A percentile compares a stretch with the other conserved stretches of the same genome.
phyloP scores from a whole-genome alignment of 2,797 vertebrate species.

The Dipus sagitta region DNA sequence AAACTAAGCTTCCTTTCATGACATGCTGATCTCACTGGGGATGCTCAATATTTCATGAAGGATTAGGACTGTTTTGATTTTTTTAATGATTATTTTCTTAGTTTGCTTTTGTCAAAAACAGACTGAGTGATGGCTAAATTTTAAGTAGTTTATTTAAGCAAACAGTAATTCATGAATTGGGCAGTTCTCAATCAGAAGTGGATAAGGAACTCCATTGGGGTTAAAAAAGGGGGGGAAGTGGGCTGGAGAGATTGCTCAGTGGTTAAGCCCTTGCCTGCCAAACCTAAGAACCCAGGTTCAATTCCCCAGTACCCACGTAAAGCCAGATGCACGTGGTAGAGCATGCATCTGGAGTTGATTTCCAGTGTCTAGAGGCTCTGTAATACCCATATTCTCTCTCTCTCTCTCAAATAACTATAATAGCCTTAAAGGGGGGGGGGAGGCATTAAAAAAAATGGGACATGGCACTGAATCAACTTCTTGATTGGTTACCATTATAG shows the following conservation, averaged over 20 bases:
- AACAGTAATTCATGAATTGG: not conserved
- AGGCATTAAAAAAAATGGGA: not conserved
- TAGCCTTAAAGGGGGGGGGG: not conserved
- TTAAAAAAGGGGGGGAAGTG: too few relatives aligned
- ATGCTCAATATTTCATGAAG: not conserved
- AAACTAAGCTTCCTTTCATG: not conserved
- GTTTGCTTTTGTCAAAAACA: conserved; percentile 34
- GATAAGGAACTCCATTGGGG: not conserved
- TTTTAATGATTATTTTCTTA: not conserved
- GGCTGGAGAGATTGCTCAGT: too few relatives aligned
- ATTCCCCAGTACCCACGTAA: too few relatives aligned
- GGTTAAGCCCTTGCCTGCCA: too few relatives aligned
- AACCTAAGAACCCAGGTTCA: too few relatives aligned
- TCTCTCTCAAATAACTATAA: too few relatives aligned
- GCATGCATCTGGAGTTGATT: too few relatives aligned
- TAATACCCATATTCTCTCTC: too few relatives aligned
- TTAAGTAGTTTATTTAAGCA: not conserved
- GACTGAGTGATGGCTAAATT: not conserved
- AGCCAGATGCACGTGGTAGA: too few relatives aligned
- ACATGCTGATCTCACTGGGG: not conserved
- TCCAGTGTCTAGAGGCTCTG: too few relatives aligned
- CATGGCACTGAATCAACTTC: not conserved
- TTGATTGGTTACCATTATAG: not conserved
- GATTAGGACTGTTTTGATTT: not conserved
- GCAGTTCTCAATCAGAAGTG: not conserved